Base-by-base conservation (phyloP, 2,797 vertebrate genomes). In the Gadopsis bispinosus region DNA sequence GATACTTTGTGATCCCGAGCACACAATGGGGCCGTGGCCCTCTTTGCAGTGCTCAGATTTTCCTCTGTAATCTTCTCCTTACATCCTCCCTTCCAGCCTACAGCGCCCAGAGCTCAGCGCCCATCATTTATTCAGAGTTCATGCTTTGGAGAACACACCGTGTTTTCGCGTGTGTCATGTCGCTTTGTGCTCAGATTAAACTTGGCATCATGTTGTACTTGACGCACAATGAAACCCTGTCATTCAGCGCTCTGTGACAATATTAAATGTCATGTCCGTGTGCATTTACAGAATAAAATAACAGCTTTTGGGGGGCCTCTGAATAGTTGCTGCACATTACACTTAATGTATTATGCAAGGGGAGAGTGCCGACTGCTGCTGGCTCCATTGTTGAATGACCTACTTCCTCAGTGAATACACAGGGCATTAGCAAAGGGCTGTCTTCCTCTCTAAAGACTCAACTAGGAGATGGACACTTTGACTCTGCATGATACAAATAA, bases 291-390 rank as follows among this genome's bases (percentile, higher is more conserved):
- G 96, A 97, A 95, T 96, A 96, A 97, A 98, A 97, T 97, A 97
- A 95, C 96, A 96, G 97, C 96, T 96, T 96, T 96, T 92, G 95
- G 95, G 95, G 93, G 93, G 92, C 83, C 93, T 83, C 91, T 73
- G 91, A 97, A 95, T 96, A 95, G 95, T 95, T 95, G 96, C 95
- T 95, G 95, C 96, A 96, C 95, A 97, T 97, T 98, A 97, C 92
- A 96, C 96, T 96, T 97, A 96, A 99, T 98, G 96, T 96, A 98
- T 98, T 97, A 99, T 98, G 97, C 96, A 99, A 96, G 93, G 96
- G 94, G 89, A 94, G 95, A 97, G 96, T 95, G 96, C 95, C 92
- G 96, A 96, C 95, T 95, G 96, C 96, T 95, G 95, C 95, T 94
- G 93, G 83, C 91, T 92, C 96, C 95, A 97, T 98, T 98, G 97